phyloP scores from a whole-genome alignment of 2,797 vertebrate genomes.

The Salmo trutta region DNA sequence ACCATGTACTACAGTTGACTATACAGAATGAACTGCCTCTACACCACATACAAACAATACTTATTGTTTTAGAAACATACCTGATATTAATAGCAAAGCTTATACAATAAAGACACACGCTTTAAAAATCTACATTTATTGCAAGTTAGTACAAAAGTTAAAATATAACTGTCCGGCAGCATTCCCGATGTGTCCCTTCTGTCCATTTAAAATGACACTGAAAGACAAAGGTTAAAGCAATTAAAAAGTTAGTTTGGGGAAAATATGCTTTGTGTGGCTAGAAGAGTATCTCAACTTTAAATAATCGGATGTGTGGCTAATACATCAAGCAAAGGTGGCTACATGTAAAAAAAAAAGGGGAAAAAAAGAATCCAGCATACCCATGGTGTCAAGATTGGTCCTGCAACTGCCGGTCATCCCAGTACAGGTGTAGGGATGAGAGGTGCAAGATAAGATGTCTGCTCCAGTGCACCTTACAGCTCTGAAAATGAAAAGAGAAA shows the following conservation, averaged over 20 bases:
- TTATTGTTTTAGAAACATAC: too few species aligned
- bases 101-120: too few species aligned
- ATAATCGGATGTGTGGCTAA: background rate
- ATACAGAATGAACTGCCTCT: too few species aligned
- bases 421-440: background rate
- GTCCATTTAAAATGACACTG: background rate
- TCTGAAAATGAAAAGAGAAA: slow-evolving; percentile 2
- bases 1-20: too few species aligned
- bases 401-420: background rate
- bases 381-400: background rate
- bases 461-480: background rate
- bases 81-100: too few species aligned
- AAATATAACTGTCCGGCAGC: slow-evolving; percentile 19
- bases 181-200: background rate
- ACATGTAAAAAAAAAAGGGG: too few species aligned
- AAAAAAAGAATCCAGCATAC: background rate
- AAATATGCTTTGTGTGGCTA: background rate
- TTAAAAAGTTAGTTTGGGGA: background rate
- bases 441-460: background rate
- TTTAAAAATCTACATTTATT: background rate
- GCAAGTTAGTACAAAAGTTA: background rate
- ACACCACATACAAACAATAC: too few species aligned
- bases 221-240: background rate
- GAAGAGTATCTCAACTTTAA: background rate
- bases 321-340: too few species aligned